Base-by-base conservation (phyloP, 2,797 vertebrate species). In the Peromyscus melanophrys region DNA sequence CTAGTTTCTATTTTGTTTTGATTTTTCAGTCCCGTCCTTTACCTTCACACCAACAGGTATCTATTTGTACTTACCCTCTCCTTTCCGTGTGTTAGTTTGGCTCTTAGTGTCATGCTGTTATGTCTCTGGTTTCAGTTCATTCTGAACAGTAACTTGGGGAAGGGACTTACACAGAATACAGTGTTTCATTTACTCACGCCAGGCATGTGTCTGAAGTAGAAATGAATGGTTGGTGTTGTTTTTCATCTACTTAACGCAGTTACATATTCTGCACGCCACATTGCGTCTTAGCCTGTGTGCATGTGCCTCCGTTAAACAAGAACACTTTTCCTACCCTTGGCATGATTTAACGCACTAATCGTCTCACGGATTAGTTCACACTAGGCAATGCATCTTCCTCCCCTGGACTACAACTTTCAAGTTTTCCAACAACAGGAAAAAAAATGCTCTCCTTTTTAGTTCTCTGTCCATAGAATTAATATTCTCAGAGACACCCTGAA, bases 31-130 rank as follows among this genome's bases (percentile, higher is more conserved):
- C 98, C 99, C 99, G 95, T 99, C 99, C 97, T 99, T 99, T 99
- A 99, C 99, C 98, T 99, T 99, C 99, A 99, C 99, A 98, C 99
- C 99, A 98, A 99, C 99, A 99, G 99, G 99, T 99, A 99, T 99
- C 99, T 99, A 99, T 99, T 99, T 99, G 98, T 98, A 99, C 99
- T 98, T 99, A 98, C 98, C 98, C 98, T 98, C 97, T 90, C 93
- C 90, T 78, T 89, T 71, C 96, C 93, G 98, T 98, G 98, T 98
- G 97, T 98, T 97, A 97, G 97, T 98, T 98, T 97, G 98, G 98
- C 99, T 49, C 9, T 49, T 49, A 10, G 99, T 99, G 98, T 98
- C 97, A 31, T 98, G 97, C 97, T 97, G 71, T 94, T 94, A 92
- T 95, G 40, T 97, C 98, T 97, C 98, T 97, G 95, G 97, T 98